Conservation (phyloP, 2,113 vertebrate genomes). For the Leiothrix lutea region DNA sequence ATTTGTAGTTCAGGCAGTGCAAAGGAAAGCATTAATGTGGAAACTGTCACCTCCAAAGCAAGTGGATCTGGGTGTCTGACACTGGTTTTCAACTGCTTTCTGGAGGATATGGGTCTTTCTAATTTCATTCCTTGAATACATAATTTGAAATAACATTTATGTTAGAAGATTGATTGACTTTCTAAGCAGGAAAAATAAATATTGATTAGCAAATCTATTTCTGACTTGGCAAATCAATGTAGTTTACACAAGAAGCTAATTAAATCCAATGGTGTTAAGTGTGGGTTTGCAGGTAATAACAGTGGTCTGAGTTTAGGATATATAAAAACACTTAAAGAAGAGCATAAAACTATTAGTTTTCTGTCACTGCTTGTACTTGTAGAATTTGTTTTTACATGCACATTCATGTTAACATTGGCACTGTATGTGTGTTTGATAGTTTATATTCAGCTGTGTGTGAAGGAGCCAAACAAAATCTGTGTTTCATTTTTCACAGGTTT, state of each 20-base stretch:
- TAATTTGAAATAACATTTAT: not conserved
- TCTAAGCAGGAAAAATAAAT: not conserved
- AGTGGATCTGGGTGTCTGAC: not conserved
- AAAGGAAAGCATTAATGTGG: not conserved
- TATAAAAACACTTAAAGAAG: not conserved
- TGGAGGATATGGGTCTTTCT: not conserved
- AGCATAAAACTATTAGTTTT: not conserved
- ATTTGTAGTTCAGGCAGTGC: not conserved
- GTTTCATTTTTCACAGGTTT: not conserved
- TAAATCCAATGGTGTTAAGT: not conserved
- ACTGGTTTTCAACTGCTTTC: not conserved
- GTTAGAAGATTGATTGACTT: not conserved
- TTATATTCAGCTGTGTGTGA: not conserved
- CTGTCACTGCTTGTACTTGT: not conserved
- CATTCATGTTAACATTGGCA: not conserved
- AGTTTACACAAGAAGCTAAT: not conserved
- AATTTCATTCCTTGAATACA: not conserved
- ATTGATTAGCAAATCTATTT: not conserved
- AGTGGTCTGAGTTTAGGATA: not conserved
- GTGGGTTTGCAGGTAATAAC: not conserved
- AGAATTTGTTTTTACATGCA: not conserved
- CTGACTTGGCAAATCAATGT: not conserved
- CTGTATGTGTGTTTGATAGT: not conserved
- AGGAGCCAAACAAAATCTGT: not conserved
- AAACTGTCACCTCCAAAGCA: not conserved